Conservation (phyloP, 2,888 invertebrate genomes). For the Hemaris fuciformis region DNA sequence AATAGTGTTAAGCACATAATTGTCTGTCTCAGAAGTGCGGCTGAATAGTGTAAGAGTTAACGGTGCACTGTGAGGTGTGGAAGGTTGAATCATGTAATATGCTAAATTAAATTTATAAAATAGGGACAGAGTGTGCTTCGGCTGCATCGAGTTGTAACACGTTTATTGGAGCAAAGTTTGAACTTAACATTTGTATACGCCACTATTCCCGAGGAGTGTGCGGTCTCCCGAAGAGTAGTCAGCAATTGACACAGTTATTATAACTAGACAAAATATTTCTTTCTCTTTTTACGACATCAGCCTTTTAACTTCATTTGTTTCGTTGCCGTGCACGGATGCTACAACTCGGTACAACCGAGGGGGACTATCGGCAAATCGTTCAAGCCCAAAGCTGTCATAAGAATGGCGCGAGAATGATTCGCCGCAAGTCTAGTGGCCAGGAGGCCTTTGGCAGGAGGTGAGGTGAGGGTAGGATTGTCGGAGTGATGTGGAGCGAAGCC, state of each 20-base stretch:
- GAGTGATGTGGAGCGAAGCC: conserved; percentile 38
- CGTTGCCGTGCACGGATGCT: background rate
- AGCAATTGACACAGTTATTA: conserved; percentile 3
- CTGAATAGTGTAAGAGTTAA: conserved; percentile 36
- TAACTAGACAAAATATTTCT: background rate
- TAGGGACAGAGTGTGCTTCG: conserved; percentile 23
- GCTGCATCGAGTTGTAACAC: conserved; percentile 28
- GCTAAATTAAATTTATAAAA: conserved; percentile 37
- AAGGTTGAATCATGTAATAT: conserved; percentile 30
- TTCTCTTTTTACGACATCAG: background rate
- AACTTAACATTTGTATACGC: background rate
- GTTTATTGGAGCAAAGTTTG: conserved; percentile 22
- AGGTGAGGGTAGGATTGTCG: conserved; percentile 47
- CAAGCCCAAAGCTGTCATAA: background rate
- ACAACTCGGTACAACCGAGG: background rate
- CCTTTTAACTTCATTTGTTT: background rate
- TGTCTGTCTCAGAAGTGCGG: conserved; percentile 31
- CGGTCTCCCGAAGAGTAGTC: background rate
- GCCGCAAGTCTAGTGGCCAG: background rate
- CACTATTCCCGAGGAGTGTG: conserved; percentile 1
- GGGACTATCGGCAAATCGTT: background rate
- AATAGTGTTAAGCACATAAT: background rate
- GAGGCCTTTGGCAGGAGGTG: conserved; percentile 13
- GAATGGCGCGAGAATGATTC: background rate
- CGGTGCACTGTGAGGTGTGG: conserved; percentile 39